Evolutionary conservation across 2,113 vertebrate species (phyloP), one percentile per base, ranked within the genome.

Genomic region (Trichechus manatus): DNA sequence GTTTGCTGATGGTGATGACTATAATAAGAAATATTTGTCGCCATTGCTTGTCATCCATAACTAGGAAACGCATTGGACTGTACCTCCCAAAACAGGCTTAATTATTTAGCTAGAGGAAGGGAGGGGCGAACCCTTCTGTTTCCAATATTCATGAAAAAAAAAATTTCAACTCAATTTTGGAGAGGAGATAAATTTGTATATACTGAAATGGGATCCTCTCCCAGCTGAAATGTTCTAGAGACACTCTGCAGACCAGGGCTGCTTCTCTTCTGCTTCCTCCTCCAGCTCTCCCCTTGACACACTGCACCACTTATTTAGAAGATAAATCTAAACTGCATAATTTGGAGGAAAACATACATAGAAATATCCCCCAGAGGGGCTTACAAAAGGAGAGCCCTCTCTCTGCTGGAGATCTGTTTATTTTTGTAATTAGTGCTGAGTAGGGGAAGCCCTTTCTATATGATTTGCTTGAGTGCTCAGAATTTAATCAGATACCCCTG

Each of bases 251-350:
- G 70, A 79, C 56, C 39, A 19, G n/a, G 22, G 9, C 42, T 94
- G 89, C 86, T 77, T 75, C 85, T 81, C n/a, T 47, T 53, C 75
- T 87, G 79, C 53, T 72, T 68, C 36, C 50, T 59, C 44, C 79
- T 84, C 25, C n/a, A 44, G 31, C 39, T 59, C 14, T 53, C 56
- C 70, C 70, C 59, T 63, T 36, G 78, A 93, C 78, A 94, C 39
- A 50, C 9, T 6, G 78, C 27, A 78, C 11, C 82, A 33, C 44
- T 93, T 86, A 94, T 64, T 93, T 70, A 95, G 44, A 85, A 93
- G 88, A 92, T 92, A 92, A 96, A 96, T 89, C 91, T 93, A 89
- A 96, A 66, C 68, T 4, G 22, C n/a, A 59, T 85, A 77, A 94
- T 94, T 59, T 88, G 3, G 64, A 80, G 77, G 72, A 93, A 94